Evolutionary conservation across 2,888 invertebrate genomes (phyloP).

Genomic region (Tenthredo distinguenda): DNA sequence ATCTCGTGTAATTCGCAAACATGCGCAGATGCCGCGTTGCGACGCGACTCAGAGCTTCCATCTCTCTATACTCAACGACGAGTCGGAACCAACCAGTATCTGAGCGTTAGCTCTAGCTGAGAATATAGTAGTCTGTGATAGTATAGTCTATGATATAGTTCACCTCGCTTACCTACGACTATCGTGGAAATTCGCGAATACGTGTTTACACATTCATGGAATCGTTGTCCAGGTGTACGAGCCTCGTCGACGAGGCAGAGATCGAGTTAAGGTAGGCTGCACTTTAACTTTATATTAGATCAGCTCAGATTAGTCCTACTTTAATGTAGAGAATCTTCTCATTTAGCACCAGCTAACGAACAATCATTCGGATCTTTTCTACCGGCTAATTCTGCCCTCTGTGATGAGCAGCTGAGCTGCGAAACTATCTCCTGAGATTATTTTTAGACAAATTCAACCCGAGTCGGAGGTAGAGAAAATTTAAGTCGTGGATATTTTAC

Average conservation of each 20-base stretch:
- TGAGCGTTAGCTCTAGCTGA: background rate
- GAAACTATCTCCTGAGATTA: slow-evolving; percentile 6
- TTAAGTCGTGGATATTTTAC: background rate
- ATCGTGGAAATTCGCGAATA: background rate
- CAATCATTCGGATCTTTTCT: background rate
- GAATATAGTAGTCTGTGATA: background rate
- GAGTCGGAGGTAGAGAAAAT: background rate
- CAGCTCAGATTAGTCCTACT: background rate
- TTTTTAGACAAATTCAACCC: slow-evolving; percentile 22
- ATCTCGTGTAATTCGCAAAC: slow-evolving; percentile 38
- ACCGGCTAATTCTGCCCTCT: slow-evolving; percentile 11
- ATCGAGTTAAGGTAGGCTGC: slow-evolving; percentile 51
- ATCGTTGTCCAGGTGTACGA: slow-evolving; percentile 24
- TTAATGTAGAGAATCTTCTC: background rate
- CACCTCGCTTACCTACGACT: background rate
- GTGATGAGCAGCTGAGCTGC: background rate
- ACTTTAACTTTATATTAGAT: background rate
- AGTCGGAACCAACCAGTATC: background rate
- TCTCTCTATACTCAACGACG: background rate
- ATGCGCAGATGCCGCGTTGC: slow-evolving; percentile 42
- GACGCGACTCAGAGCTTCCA: background rate
- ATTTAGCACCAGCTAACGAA: background rate
- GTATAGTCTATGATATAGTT: background rate
- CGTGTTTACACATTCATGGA: slow-evolving; percentile 42
- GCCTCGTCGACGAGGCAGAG: slow-evolving; percentile 42